Conservation (phyloP, 2,797 vertebrate genomes). For the Anniella stebbinsi region DNA sequence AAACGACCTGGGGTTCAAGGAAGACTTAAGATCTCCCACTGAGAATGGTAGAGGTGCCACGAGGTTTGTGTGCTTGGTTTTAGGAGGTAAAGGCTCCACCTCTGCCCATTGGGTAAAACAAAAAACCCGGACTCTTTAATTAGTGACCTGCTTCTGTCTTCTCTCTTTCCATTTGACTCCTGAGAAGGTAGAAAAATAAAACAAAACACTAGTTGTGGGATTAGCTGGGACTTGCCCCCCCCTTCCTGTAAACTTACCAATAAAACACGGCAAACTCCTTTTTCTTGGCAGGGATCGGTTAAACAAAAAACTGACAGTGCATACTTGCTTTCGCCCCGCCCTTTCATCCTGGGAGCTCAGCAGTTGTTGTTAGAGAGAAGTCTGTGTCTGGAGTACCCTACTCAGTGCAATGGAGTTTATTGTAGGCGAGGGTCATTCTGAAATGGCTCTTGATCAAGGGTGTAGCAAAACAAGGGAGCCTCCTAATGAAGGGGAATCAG, state of each 20-base stretch:
- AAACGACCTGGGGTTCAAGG: background rate
- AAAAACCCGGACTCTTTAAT: background rate
- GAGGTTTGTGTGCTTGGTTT: background rate
- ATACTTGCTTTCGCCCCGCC: background rate
- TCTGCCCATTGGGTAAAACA: background rate
- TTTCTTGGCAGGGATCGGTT: constrained; percentile 38
- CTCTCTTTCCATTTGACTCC: constrained; percentile 18
- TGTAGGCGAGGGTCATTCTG: background rate
- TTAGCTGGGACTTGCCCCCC: constrained; percentile 31
- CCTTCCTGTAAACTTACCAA: background rate
- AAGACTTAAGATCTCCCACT: constrained; percentile 9
- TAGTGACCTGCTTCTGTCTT: background rate
- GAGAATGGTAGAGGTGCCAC: constrained; percentile 15
- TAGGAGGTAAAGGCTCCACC: background rate
- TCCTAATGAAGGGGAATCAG: background rate
- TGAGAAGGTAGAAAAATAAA: background rate
- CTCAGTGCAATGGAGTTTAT: background rate
- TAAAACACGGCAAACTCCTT: constrained; percentile 44
- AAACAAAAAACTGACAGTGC: constrained; percentile 48
- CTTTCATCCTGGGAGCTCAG: background rate
- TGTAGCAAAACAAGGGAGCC: background rate
- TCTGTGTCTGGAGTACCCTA: background rate
- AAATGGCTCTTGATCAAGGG: background rate
- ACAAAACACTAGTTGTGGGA: background rate
- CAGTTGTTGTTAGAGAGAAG: constrained; percentile 12